Conservation (phyloP, 2,888 invertebrate genomes). For the Zaprionus obscuricornis region DNA sequence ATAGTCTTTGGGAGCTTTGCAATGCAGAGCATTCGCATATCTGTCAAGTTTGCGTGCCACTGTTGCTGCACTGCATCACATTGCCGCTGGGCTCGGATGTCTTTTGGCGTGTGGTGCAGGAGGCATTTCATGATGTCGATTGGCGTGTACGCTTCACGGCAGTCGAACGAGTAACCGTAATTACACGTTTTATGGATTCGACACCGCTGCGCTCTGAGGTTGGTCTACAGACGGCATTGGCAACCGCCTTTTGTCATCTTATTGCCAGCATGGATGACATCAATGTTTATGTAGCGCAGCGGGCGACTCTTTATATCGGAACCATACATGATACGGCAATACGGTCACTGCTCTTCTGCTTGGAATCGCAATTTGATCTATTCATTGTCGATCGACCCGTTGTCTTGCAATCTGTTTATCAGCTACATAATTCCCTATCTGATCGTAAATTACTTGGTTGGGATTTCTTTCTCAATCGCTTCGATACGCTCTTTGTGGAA, state of each 20-base stretch:
- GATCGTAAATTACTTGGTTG: conserved; percentile 95
- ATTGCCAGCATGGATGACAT: conserved; percentile 98
- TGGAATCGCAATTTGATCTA: conserved; percentile 99
- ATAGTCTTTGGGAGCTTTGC: conserved; percentile 95
- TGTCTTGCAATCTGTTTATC: conserved; percentile 97
- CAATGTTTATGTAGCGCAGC: conserved; percentile 97
- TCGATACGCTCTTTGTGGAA: conserved; percentile 97
- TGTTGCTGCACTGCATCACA: conserved; percentile 97
- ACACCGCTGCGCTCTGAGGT: conserved; percentile 93
- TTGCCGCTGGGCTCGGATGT: conserved; percentile 97
- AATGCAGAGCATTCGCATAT: conserved; percentile 97
- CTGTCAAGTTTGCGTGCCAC: conserved; percentile 94
- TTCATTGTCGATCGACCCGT: conserved; percentile 98
- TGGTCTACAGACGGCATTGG: conserved; percentile 94
- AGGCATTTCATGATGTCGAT: conserved; percentile 95
- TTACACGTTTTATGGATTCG: conserved; percentile 96
- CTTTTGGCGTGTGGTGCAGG: conserved; percentile 97
- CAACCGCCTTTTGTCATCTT: conserved; percentile 98
- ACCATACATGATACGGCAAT: conserved; percentile 96
- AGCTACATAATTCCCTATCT: conserved; percentile 95
- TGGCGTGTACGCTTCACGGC: conserved; percentile 96
- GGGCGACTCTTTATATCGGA: conserved; percentile 95
- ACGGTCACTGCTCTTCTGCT: conserved; percentile 93
- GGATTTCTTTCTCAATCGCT: conserved; percentile 98
- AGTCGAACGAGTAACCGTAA: conserved; percentile 96